Evolutionary conservation across 1,140 invertebrate species (phyloP), one percentile per base, ranked within the genome.

Genomic region (Drosophila pseudoobscura): DNA sequence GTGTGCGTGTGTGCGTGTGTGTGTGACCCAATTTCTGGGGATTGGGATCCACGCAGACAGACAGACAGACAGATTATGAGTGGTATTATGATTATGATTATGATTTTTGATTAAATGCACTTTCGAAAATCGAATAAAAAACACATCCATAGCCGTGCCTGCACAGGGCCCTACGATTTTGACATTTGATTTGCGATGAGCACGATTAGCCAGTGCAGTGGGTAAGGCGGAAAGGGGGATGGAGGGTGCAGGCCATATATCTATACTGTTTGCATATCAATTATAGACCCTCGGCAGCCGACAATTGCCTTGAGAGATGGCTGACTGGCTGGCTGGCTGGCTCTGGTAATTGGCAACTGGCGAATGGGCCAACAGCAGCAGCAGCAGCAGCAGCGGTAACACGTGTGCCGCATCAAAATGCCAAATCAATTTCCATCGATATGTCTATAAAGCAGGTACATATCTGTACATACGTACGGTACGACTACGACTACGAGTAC

Each of bases 391-490:
- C 31, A 35, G 31, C 31, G 3, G 62, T 24, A 15, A 74, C 71
- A 74, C 71, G 71, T 74, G 72, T 64, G 72, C 72, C 53, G 72
- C 72, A 75, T 75, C 71, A 66, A 75, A 75, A 75, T 75, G 72
- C 72, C 62, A 75, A 75, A 75, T 75, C 71, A 75, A 75, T 75
- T 73, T 75, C 50, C 72, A 75, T 65, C 54, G 71, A 59, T 60
- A 66, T 59, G 54, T 57, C 61, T 43, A 45, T 55, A 50, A 59
- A 65, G 71, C 20, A 20, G 20, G 20, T 20, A 20, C 20, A 20
- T 75, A 75, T 46, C 47, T 45, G 46, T 45, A 44, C 46, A 26
- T 26, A 26, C 24, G 24, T 24, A 24, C 24, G 24, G 24, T 26
- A 26, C 24, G 44, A 44, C 0, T 35, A 3, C 31, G 3, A 0